A percentile compares a stretch with the other conserved stretches of the same genome.
Evolutionary conservation across 2,888 invertebrate species (phyloP).

Genomic region (Caradrina clavipalpis): DNA sequence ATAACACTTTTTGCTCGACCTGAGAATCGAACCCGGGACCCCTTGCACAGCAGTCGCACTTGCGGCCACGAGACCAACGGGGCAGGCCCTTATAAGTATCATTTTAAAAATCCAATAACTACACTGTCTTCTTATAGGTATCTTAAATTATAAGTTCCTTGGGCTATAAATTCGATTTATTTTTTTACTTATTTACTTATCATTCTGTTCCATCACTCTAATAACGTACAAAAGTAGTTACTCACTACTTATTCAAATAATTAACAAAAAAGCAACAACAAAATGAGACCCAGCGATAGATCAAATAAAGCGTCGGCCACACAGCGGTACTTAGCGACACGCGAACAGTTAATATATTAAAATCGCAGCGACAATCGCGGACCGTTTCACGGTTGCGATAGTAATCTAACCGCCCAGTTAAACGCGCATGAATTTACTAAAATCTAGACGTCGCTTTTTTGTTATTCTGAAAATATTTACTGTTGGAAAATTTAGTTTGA

Average conservation of each 20-base stretch:
- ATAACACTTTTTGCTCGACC: no score
- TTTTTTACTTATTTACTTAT: not conserved
- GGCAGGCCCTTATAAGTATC: no score
- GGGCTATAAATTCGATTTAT: constrained; percentile 5
- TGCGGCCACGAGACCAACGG: no score
- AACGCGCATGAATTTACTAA: constrained; percentile 42
- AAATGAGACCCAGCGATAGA: constrained; percentile 48
- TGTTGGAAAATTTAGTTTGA: constrained; percentile 10
- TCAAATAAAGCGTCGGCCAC: constrained; percentile 60
- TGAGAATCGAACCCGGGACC: no score
- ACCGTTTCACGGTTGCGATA: constrained; percentile 64
- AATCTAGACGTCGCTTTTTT: constrained; percentile 17
- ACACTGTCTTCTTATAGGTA: no score
- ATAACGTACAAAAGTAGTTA: constrained; percentile 18
- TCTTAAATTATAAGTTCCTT: not conserved
- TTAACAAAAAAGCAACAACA: constrained; percentile 3
- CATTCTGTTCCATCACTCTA: not conserved
- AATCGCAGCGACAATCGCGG: constrained; percentile 72
- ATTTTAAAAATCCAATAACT: no score
- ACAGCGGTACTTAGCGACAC: constrained; percentile 65
- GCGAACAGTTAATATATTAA: constrained; percentile 71
- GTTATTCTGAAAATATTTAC: not conserved
- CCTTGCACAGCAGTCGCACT: no score
- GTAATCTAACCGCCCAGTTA: constrained; percentile 66
- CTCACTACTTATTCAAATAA: constrained; percentile 30